Percentiles rank a stretch among this genome's conserved stretches.
Evolutionary conservation across 1,140 invertebrate genomes (phyloP).

Genomic region (Drosophila tropicalis): DNA sequence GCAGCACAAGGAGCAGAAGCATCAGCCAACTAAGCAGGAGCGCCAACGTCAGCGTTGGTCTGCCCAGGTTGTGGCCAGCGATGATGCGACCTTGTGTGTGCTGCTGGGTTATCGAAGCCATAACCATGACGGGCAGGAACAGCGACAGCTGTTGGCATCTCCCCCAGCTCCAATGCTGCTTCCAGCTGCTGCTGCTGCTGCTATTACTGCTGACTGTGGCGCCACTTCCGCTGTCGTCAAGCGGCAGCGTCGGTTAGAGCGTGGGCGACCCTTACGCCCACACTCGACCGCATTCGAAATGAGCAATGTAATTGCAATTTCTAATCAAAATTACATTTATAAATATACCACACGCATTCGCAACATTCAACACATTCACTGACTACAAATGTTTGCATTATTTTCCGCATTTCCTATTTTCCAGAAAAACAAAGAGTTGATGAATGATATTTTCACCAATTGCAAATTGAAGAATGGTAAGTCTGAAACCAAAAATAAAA

Average conservation of each 20-base stretch:
- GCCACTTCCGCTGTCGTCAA: constrained; percentile 66
- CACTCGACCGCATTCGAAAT: constrained; percentile 69
- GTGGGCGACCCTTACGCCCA: constrained; percentile 55
- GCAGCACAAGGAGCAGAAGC: not conserved
- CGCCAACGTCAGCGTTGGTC: constrained; percentile 51
- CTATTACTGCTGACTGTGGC: constrained; percentile 23
- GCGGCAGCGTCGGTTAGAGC: constrained; percentile 47
- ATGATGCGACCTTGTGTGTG: constrained; percentile 43
- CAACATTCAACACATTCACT: constrained; percentile 6
- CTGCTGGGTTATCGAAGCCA: constrained; percentile 61
- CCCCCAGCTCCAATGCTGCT: not conserved
- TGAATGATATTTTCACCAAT: constrained; percentile 87
- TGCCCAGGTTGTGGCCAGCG: constrained; percentile 61
- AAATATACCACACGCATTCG: constrained; percentile 3
- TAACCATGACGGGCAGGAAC: constrained; percentile 33
- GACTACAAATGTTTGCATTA: constrained; percentile 20
- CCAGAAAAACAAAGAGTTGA: constrained; percentile 88
- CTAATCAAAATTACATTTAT: constrained; percentile 16
- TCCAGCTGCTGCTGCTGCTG: not conserved
- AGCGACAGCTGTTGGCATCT: constrained; percentile 16
- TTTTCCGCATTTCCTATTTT: constrained; percentile 72
- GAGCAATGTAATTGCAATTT: constrained; percentile 65
- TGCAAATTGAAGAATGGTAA: constrained; percentile 88
- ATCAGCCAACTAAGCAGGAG: constrained; percentile 31
- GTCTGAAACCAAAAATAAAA: constrained; percentile 34